Conservation (phyloP, 2,113 vertebrate genomes). For the Chamaea fasciata region DNA sequence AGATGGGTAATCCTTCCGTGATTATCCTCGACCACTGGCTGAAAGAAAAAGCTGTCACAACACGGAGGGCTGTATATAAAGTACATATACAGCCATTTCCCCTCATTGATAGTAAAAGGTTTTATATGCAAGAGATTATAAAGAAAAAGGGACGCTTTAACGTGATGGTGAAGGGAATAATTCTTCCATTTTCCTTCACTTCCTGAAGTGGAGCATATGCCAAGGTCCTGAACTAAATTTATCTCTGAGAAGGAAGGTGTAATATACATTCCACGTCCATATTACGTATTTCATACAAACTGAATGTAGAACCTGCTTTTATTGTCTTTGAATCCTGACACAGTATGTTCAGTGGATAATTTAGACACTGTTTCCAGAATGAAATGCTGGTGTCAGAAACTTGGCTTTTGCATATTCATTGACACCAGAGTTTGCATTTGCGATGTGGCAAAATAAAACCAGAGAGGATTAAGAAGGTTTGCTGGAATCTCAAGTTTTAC, state of each 20-base stretch:
- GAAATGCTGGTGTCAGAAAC: not conserved
- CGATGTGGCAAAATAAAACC: not conserved
- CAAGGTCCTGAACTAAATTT: not conserved
- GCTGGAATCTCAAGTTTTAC: not conserved
- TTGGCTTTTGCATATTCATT: not conserved
- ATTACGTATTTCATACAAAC: not conserved
- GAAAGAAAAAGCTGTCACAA: slow-evolving; percentile 38
- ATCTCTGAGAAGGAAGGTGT: not conserved
- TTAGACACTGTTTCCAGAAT: not conserved
- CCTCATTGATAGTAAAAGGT: not conserved
- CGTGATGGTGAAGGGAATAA: not conserved
- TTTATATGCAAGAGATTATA: not conserved
- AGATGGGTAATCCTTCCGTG: slow-evolving; percentile 56
- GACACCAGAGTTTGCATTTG: not conserved
- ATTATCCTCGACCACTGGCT: slow-evolving; percentile 54
- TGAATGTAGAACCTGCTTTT: not conserved
- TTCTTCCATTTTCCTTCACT: slow-evolving; percentile 10
- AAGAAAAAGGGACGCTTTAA: not conserved
- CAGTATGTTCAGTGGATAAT: not conserved
- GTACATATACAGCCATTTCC: not conserved
- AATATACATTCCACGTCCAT: not conserved
- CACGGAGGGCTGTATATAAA: not conserved
- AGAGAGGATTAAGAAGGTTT: not conserved
- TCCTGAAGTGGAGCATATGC: not conserved
- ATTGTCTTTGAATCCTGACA: not conserved